phyloP scores from a whole-genome alignment of 2,888 invertebrate species.

The Drosophila pullipes region DNA sequence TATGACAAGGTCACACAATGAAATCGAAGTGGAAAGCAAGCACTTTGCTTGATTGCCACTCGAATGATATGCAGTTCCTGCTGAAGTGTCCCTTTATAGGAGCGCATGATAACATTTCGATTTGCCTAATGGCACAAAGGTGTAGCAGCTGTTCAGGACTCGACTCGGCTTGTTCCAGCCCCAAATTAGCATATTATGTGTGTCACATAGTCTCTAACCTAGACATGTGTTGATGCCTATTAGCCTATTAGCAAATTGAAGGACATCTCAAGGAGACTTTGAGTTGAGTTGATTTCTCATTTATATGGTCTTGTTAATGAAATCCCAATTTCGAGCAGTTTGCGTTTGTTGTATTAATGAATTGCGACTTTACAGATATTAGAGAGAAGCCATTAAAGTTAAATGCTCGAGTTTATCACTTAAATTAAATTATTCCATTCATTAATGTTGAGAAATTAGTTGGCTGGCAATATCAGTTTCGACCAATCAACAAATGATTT shows the following conservation, averaged over 20 bases:
- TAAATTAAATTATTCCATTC: neutral
- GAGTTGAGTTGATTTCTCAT: slow-evolving; percentile 2
- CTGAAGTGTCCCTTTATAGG: slow-evolving; percentile 1
- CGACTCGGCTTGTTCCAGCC: neutral
- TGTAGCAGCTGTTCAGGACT: slow-evolving; percentile 28
- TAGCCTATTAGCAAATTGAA: slow-evolving; percentile 27
- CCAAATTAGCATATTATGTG: slow-evolving; percentile 47
- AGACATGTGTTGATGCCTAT: slow-evolving; percentile 15
- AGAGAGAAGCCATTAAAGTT: neutral
- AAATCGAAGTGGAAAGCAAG: slow-evolving; percentile 36
- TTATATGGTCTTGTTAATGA: neutral
- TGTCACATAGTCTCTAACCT: slow-evolving; percentile 14
- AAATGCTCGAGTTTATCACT: neutral
- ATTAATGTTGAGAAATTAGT: neutral
- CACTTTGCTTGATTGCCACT: slow-evolving; percentile 72
- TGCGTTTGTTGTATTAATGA: neutral
- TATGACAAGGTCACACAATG: slow-evolving; percentile 25
- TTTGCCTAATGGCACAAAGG: slow-evolving; percentile 46
- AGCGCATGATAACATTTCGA: slow-evolving; percentile 41
- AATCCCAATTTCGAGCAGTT: slow-evolving; percentile 8
- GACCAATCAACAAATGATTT: slow-evolving; percentile 3
- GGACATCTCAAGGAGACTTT: slow-evolving; percentile 19
- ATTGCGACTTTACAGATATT: neutral
- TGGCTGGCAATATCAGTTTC: slow-evolving; percentile 3
- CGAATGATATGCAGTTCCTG: slow-evolving; percentile 6